Conservation (phyloP, 2,113 vertebrate genomes). For the Symphodus melops region DNA sequence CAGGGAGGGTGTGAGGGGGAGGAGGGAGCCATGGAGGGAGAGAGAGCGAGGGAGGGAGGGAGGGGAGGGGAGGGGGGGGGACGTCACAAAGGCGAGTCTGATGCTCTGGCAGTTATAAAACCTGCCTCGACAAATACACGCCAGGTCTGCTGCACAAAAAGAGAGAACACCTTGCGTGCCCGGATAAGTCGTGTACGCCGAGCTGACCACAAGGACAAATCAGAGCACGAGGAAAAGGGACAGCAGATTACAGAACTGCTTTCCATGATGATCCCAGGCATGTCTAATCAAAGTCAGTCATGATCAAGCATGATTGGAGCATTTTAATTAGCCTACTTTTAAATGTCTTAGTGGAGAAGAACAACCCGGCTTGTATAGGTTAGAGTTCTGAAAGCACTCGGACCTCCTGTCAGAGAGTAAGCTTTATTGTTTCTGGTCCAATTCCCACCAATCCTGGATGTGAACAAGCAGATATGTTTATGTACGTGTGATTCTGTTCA, state of each 20-base stretch:
- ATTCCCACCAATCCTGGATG: neutral
- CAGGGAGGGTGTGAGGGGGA: constrained; percentile 44
- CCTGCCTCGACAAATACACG: constrained; percentile 70
- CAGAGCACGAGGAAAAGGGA: neutral
- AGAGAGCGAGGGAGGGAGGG: constrained; percentile 6
- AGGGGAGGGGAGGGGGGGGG: constrained; percentile 26
- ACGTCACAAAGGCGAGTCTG: constrained; percentile 71
- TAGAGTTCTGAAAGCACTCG: neutral
- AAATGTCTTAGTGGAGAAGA: neutral
- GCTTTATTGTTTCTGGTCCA: neutral
- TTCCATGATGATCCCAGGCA: constrained; percentile 14
- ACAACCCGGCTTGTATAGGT: neutral
- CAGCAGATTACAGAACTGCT: constrained; percentile 28
- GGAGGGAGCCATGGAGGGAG: constrained; percentile 3
- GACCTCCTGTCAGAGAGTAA: neutral
- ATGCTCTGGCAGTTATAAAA: constrained; percentile 77
- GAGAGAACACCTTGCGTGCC: constrained; percentile 55
- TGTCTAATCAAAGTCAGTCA: constrained; percentile 51
- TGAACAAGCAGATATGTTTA: neutral
- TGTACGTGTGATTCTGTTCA: neutral
- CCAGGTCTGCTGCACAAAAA: constrained; percentile 38
- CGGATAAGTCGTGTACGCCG: constrained; percentile 18
- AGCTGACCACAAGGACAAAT: constrained; percentile 40
- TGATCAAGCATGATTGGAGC: constrained; percentile 38
- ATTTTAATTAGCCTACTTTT: constrained; percentile 4